Base-by-base conservation (phyloP, 1,140 invertebrate species). In the Bombus ignitus region DNA sequence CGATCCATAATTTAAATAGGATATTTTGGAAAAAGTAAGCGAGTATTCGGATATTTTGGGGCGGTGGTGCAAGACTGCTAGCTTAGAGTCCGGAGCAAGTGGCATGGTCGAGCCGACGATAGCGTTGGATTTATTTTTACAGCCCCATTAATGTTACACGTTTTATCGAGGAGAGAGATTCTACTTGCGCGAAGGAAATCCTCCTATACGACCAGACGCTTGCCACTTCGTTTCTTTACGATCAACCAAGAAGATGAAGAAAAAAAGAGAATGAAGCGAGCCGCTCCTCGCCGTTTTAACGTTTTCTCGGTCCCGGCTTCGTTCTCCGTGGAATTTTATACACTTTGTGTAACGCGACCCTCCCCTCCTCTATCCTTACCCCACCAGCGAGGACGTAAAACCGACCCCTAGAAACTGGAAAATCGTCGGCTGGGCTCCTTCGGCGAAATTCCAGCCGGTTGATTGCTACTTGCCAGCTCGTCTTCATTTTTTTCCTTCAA, bases 131-230 rank as follows among this genome's bases (percentile, higher is more conserved):
- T 94, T 94, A 94, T 89, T 93, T 94, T 94, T 94, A 94, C 92
- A 91, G 87, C 90, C 89, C 93, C 93, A 93, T 94, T 94, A 94
- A 94, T 93, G 93, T 94, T 93, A 93, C 90, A 93, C 92, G 92
- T 94, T 94, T 94, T 94, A 94, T 94, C 93, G 91, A 92, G 80
- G 86, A 44, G 70, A 77, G 88, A 85, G 88, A 89, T 93, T 90
- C 71, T 87, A 87, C 59, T 47, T 25, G 39, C 59, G n/a, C 86
- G 86, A 83, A 90, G 59, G 28, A 37, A 92, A 91, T 88, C 89
- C 53, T 77, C 76, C 77, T 93, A 93, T 93, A 93, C 92, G 93
- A 92, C 87, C 87, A 81, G 2, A 13, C 92, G 89, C 86, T 89
- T 74, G 70, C 70, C 89, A 86, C 89, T 92, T 87, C 81, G 83